Base-by-base conservation (phyloP, 2,797 vertebrate species). In the Sebastes baramenuke region DNA sequence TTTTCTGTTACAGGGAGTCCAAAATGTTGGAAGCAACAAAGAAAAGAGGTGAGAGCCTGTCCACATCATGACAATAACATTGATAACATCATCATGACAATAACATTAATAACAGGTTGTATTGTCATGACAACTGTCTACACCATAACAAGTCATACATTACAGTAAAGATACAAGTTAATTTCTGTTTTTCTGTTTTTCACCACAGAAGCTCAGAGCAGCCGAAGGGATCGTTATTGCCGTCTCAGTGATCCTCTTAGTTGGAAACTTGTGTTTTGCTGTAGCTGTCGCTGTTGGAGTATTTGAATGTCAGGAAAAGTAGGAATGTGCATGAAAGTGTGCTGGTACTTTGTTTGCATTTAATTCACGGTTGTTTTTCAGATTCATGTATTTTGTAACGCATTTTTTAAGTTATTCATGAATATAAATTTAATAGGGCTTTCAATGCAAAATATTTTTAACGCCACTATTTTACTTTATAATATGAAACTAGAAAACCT, bases 201-300 rank as follows among this genome's bases (percentile, higher is more conserved):
- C 9, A 42, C 12, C 7, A 18, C 29, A 12, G 13, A 20, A 2
- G 65, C 29, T 49, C 16, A 8, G 11, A 3, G 2, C 11, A 34
- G 32, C 6, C 2, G 3, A 1, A 14, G 0, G 1, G 38, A 18
- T 22, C 6, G 2, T 14, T 6, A n/a, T 4, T 2, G 4, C 3
- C 5, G 16, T 72, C 10, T 75, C 79, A 4, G 6, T 30, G 3
- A 58, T 85, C 52, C 4, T 87, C 67, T 13, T 52, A 24, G 0
- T 73, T 59, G 72, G 87, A 68, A 72, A 46, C 56, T 1, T 66
- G 14, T 18, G n/a, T 14, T 88, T 94, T 6, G 16, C 58, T 46
- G 24, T 30, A 9, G 77, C 71, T 25, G 4, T 92, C 25, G 61
- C 84, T 56, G 5, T 22, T n/a, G 81, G 55, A 56, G 59, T 91